phyloP scores from a whole-genome alignment of 2,113 vertebrate genomes.

The Leucopsar rothschildi region DNA sequence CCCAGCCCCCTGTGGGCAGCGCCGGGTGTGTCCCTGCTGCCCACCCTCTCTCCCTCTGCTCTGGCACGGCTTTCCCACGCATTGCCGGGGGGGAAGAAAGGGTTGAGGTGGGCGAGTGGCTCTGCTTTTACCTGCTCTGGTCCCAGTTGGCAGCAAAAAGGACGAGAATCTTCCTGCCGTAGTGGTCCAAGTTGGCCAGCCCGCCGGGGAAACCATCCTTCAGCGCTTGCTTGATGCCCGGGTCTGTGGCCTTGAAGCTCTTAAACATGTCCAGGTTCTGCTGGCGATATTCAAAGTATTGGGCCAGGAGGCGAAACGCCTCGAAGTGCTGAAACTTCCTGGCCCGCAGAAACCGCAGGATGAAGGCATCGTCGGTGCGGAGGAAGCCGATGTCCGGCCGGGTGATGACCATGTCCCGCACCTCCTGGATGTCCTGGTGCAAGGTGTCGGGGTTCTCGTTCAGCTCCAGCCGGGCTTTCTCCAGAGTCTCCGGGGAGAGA shows the following conservation, averaged over 20 bases:
- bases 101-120: neutral
- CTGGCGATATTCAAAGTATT: slow-evolving; percentile 97
- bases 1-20: neutral
- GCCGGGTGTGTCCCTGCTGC: neutral
- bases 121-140: slow-evolving; percentile 91
- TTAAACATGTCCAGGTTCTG: slow-evolving; percentile 99
- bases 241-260: slow-evolving; percentile 98
- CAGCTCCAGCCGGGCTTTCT: slow-evolving; percentile 96
- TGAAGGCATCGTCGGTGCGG: slow-evolving; percentile 96
- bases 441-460: slow-evolving; percentile 96
- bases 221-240: slow-evolving; percentile 96
- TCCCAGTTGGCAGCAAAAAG: slow-evolving; percentile 99
- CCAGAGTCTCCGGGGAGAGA: slow-evolving; percentile 95
- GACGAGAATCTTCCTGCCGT: slow-evolving; percentile 94
- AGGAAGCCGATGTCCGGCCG: slow-evolving; percentile 98
- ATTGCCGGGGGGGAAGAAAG: neutral
- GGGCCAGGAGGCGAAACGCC: slow-evolving; percentile 94
- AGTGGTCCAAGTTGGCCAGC: slow-evolving; percentile 93
- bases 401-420: slow-evolving; percentile 98
- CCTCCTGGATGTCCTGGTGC: slow-evolving; percentile 99
- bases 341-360: slow-evolving; percentile 92
- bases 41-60: neutral
- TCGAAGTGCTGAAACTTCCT: slow-evolving; percentile 99
- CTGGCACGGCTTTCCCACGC: neutral
- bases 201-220: slow-evolving; percentile 97